Conservation (phyloP, 2,797 vertebrate genomes). For the Acanthurus tractus region DNA sequence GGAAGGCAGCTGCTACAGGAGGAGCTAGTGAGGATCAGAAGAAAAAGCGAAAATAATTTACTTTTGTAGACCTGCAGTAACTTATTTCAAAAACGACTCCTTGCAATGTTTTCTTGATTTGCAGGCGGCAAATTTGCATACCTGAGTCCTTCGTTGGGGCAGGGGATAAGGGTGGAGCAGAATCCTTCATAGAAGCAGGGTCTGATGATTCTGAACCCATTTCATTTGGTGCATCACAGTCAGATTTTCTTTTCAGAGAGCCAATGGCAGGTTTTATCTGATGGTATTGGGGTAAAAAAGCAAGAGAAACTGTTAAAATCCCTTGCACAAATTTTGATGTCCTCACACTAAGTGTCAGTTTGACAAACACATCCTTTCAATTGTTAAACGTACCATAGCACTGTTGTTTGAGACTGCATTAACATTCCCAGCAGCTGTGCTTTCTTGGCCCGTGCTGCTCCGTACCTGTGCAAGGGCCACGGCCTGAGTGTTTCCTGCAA, state of each 20-base stretch:
- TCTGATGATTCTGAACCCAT: conserved; percentile 72
- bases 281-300: neutral
- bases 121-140: conserved; percentile 25
- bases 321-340: neutral
- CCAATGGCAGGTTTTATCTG: conserved; percentile 90
- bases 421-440: conserved; percentile 57
- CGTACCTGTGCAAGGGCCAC: conserved; percentile 90
- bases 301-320: neutral
- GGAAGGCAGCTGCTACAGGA: conserved; percentile 82
- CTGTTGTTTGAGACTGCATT: conserved; percentile 54
- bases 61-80: neutral
- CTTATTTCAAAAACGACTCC: neutral
- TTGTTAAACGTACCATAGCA: conserved; percentile 71
- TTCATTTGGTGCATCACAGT: conserved; percentile 90
- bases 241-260: conserved; percentile 93
- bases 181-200: conserved; percentile 76
- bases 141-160: conserved; percentile 83
- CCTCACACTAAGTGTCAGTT: neutral
- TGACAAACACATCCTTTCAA: conserved; percentile 5
- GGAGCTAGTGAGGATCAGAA: conserved; percentile 65
- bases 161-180: conserved; percentile 84
- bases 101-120: conserved; percentile 8
- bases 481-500: conserved; percentile 90
- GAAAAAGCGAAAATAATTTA: neutral
- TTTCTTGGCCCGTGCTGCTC: conserved; percentile 70